phyloP scores from a whole-genome alignment of 2,113 vertebrate species.

The Muntiacus reevesi region DNA sequence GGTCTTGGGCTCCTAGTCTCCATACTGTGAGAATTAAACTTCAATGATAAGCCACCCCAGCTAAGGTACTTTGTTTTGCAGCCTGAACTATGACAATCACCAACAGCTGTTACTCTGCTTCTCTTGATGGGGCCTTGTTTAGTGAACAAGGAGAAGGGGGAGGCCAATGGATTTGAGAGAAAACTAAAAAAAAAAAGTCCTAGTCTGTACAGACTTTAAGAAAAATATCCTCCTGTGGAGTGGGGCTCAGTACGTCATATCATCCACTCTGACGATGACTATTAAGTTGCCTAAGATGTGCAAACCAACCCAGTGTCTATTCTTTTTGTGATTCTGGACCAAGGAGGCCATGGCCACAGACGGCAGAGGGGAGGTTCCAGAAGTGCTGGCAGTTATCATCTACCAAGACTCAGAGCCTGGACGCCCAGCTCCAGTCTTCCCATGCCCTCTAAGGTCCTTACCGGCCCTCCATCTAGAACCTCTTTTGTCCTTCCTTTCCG shows the following conservation, averaged over 20 bases:
- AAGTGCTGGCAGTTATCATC: not conserved
- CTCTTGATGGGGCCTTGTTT: not conserved
- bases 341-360: not conserved
- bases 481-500: not conserved
- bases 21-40: not conserved
- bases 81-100: not conserved
- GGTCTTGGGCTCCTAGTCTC: not conserved
- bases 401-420: not conserved
- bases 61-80: not conserved
- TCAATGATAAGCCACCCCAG: not conserved
- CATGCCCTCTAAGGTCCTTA: rapidly evolving
- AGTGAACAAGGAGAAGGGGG: not conserved
- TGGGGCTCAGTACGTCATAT: not conserved
- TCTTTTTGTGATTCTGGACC: not conserved
- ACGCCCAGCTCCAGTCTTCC: not conserved
- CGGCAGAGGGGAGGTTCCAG: not conserved
- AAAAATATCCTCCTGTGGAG: not conserved
- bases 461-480: not conserved
- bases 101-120: not conserved
- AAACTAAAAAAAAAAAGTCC: not conserved
- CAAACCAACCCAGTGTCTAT: not conserved
- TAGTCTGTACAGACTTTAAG: not conserved
- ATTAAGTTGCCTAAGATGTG: not conserved
- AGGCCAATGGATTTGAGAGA: not conserved
- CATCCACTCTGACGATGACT: not conserved